These are phyloP conservation scores for Botrylloides violaceus DNA, from an alignment of 23 tunicate species.

Conservation along the genomic window DNA sequence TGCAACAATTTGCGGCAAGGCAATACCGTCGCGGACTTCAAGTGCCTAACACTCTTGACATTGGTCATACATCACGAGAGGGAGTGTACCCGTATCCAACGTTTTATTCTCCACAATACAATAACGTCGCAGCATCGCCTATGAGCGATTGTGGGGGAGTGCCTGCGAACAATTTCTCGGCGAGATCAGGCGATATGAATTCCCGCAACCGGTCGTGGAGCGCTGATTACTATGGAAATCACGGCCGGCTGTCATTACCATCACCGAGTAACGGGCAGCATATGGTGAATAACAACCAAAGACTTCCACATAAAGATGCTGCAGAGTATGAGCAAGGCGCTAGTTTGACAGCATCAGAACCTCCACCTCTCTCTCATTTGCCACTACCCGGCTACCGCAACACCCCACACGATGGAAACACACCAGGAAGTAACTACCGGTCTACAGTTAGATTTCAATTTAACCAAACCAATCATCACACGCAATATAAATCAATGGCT, in stretches of 20 bases:
- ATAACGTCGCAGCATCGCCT: neutral
- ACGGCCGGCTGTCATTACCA: neutral
- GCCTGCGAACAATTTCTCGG: neutral
- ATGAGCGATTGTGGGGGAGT: slow-evolving; percentile 3
- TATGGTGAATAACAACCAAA: neutral
- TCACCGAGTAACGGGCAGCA: neutral
- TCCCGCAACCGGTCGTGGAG: slow-evolving; percentile 15
- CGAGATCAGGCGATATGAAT: neutral
- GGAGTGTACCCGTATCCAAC: slow-evolving; percentile 14
- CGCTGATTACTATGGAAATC: slow-evolving; percentile 8
- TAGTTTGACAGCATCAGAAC: neutral
- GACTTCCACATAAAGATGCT: neutral
- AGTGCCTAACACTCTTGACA: slow-evolving; percentile 8
- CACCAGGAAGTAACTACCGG: neutral
- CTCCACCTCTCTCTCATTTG: slow-evolving; percentile 28
- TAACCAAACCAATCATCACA: neutral
- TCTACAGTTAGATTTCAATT: neutral
- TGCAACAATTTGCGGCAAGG: slow-evolving; percentile 21
- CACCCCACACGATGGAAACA: neutral
- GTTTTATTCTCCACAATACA: neutral
- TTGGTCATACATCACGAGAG: neutral
- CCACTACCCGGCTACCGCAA: slow-evolving; percentile 5
- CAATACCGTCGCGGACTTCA: neutral
- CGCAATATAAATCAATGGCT: neutral
- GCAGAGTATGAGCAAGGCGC: too few relatives aligned